Conservation (phyloP, 37 sponge, comb jelly and placozoan species). For the Tethya wilhelma region DNA sequence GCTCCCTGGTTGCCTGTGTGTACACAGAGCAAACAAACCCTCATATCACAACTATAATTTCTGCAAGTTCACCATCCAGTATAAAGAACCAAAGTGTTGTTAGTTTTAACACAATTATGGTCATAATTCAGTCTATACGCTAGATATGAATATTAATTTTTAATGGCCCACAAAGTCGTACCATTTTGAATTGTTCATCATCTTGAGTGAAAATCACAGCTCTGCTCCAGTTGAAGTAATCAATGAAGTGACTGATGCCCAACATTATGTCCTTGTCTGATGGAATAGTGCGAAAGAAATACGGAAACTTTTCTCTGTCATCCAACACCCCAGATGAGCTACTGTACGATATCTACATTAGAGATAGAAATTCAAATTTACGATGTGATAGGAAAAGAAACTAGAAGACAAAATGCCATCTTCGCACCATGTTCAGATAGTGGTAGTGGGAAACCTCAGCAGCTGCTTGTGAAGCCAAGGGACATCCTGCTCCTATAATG, state of each 20-base stretch:
- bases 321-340: neutral
- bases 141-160: too few species aligned
- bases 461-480: neutral
- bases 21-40: neutral
- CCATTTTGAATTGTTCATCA: too few species aligned
- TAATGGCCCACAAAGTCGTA: too few species aligned
- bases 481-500: constrained; percentile 7
- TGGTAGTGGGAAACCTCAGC: constrained; percentile 5
- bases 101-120: neutral
- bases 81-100: neutral
- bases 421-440: constrained; percentile 9
- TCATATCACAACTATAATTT: neutral
- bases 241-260: neutral
- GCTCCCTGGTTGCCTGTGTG: too few species aligned
- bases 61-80: neutral
- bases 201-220: constrained; percentile 25
- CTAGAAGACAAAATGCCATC: neutral
- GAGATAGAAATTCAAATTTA: neutral
- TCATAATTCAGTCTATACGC: too few species aligned
- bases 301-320: neutral
- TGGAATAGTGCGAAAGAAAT: constrained; percentile 32
- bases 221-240: neutral
- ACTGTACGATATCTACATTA: constrained; percentile 1
- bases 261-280: neutral
- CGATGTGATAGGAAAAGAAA: too few species aligned